A percentile compares a stretch with the other conserved stretches of the same genome.
Evolutionary conservation across 2,113 vertebrate genomes (phyloP).

Genomic region (Lanius collurio): DNA sequence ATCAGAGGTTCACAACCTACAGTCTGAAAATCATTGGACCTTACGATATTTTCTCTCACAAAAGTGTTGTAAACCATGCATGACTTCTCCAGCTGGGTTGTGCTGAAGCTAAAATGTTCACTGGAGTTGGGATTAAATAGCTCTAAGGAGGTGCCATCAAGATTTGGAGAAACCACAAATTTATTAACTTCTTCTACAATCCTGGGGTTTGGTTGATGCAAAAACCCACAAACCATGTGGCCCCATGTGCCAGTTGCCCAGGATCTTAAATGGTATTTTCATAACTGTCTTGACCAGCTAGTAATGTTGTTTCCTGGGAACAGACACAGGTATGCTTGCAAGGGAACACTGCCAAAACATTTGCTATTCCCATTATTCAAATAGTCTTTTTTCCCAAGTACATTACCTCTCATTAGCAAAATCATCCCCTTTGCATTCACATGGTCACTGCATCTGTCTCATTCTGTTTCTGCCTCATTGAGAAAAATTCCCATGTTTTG

Average conservation of each 20-base stretch:
- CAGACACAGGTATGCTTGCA: neutral
- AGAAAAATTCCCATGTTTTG: neutral
- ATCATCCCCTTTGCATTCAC: neutral
- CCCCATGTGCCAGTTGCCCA: neutral
- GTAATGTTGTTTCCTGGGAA: neutral
- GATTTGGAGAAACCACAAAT: neutral
- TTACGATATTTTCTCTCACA: neutral
- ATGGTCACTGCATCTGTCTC: neutral
- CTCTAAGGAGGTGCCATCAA: neutral
- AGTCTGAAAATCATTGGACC: neutral
- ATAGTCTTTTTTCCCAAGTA: neutral
- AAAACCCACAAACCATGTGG: neutral
- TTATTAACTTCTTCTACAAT: neutral
- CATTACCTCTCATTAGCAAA: slow-evolving; percentile 8
- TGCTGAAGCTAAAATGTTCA: neutral
- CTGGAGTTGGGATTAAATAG: neutral
- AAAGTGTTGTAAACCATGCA: neutral
- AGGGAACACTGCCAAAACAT: slow-evolving; percentile 5
- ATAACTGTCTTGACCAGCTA: neutral
- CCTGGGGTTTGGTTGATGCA: neutral
- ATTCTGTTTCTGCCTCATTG: neutral
- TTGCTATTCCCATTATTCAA: neutral
- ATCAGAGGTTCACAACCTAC: neutral
- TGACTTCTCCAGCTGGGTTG: neutral
- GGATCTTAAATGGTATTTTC: neutral